Percentiles rank a stretch among this genome's conserved stretches.
Evolutionary conservation across 2,888 invertebrate genomes (phyloP).

Genomic region (Tricholauxania praeusta): DNA sequence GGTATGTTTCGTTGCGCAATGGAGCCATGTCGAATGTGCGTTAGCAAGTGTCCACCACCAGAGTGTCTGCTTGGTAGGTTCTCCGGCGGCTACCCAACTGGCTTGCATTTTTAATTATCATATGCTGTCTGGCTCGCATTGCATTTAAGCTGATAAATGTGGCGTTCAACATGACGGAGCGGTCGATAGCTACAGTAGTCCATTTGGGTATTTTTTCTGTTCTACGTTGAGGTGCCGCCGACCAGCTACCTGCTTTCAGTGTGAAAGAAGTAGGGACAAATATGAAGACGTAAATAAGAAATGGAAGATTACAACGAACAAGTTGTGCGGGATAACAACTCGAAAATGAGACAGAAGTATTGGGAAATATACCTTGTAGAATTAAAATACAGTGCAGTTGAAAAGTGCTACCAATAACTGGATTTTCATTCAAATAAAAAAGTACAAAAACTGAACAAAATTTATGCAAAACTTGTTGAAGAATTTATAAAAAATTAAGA

Average conservation of each 20-base stretch:
- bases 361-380: too few relatives aligned
- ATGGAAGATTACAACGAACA: too few relatives aligned
- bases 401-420: too few relatives aligned
- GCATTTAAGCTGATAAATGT: neutral
- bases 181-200: neutral
- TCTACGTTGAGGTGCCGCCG: neutral
- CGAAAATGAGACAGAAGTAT: too few relatives aligned
- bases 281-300: conserved; percentile 4
- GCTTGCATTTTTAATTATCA: conserved; percentile 31
- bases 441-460: too few relatives aligned
- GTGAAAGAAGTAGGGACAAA: neutral
- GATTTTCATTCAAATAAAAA: too few relatives aligned
- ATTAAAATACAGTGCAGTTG: too few relatives aligned
- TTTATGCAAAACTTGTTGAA: too few relatives aligned
- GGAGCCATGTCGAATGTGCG: neutral
- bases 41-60: conserved; percentile 16
- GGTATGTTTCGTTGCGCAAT: neutral
- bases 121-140: neutral
- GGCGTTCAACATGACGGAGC: neutral
- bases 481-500: too few relatives aligned
- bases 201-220: neutral
- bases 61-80: neutral
- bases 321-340: too few relatives aligned
- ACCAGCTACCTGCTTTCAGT: neutral
- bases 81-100: neutral